Evolutionary conservation across 2,113 vertebrate species (phyloP).

Genomic region (Takifugu flavidus): DNA sequence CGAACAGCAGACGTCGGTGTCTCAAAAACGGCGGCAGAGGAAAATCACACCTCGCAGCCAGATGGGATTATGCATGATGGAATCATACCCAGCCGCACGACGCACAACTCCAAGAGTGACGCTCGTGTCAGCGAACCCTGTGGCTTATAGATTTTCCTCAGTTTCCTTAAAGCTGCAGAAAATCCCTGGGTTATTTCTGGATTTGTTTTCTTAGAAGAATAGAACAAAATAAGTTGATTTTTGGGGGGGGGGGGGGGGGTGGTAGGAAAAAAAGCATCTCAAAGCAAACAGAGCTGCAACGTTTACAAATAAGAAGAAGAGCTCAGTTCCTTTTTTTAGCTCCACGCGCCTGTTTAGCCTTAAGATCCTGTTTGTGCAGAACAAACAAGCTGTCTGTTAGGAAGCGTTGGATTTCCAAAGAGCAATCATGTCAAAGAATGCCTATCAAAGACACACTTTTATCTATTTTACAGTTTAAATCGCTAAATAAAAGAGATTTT

Average conservation of each 20-base stretch:
- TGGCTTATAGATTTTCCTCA: constrained; percentile 1
- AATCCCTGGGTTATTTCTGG: constrained; percentile 17
- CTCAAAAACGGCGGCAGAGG: constrained; percentile 29
- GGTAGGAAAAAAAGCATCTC: not conserved
- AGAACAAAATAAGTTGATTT: constrained; percentile 1
- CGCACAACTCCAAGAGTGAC: constrained; percentile 52
- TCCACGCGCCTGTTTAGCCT: constrained; percentile 8
- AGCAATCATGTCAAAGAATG: constrained; percentile 10
- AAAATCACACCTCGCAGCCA: constrained; percentile 27
- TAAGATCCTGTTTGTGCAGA: constrained; percentile 13
- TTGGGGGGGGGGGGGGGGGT: too few relatives aligned
- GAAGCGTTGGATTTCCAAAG: constrained; percentile 20
- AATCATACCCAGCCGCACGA: constrained; percentile 1
- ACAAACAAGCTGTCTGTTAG: constrained; percentile 11
- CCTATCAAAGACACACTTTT: not conserved
- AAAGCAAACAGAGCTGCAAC: not conserved
- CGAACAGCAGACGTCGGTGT: constrained; percentile 17
- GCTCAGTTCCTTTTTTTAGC: not conserved
- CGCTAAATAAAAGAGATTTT: too few relatives aligned
- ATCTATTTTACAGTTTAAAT: too few relatives aligned
- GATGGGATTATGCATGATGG: constrained; percentile 36
- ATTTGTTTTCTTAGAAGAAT: not conserved
- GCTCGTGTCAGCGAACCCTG: constrained; percentile 36
- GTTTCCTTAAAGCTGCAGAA: constrained; percentile 9
- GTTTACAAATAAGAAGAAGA: constrained; percentile 15